Base-by-base conservation (phyloP, 2,113 vertebrate species). In the Odocoileus virginianus region DNA sequence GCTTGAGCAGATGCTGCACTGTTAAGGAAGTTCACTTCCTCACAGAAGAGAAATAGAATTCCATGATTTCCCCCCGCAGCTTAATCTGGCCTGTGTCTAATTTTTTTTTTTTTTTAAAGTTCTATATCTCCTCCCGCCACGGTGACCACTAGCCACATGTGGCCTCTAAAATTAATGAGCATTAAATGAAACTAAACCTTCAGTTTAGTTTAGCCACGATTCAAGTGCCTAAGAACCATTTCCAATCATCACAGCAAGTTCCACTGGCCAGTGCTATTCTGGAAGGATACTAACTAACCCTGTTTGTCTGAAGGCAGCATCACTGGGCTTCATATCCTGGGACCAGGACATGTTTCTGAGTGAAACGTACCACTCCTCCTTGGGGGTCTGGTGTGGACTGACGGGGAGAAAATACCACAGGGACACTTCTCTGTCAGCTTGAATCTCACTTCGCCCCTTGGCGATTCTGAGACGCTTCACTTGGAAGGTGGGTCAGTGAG, bases 1-100 rank as follows among this genome's bases (percentile, higher is more conserved):
- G 97, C 98, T 96, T 98, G 94, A 1, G 64, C 91, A 95, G 97
- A 97, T 96, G 95, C 91, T 96, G 67, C 89, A 95, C 55, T 6
- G 10, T 90, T 76, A 36, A 84, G 43, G 50, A n/a, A 55, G 14
- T 78, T 23, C 0, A 19, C 16, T 84, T 86, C 60, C 86, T 95
- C 4, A 3, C 27, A 71, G 21, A 43, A 3, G 10, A 94, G 27
- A 90, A 84, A 81, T 89, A 86, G 3, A 89, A 93, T 97, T 98
- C 92, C 94, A 2, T 71, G 93, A 54, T 78, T 50, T 3, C 12
- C 47, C 12, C 12, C 47, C 1, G 94, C 94, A 96, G 86, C 92
- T 98, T 97, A 94, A 94, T 97, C 94, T 94, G 97, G 93, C 95
- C 96, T 47, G 36, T 25, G 9, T 50, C 5, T 33, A 1, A 13